Base-by-base conservation (phyloP, 1,140 invertebrate species). In the Nixonia krombeini region DNA sequence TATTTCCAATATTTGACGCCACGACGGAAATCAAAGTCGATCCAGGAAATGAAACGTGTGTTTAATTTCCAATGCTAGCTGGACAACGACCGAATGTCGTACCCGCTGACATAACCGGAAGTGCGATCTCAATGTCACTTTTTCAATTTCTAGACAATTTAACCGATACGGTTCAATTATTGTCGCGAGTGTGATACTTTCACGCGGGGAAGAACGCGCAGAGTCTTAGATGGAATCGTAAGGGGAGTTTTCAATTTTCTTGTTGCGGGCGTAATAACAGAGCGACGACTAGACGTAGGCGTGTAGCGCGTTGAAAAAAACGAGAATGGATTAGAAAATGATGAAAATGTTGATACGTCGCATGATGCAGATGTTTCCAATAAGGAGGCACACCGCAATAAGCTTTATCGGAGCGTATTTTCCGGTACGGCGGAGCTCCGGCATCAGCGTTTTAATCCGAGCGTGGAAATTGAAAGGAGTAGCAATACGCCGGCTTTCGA, bases 21-120 rank as follows among this genome's bases (percentile, higher is more conserved):
- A 65, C 53, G 70, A 68, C 80, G 81, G 82, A 84, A 81, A 74
- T 74, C 70, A 73, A 75, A 80, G 77, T 78, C 80, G 76, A 64
- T 79, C 52, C 80, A 82, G 82, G 81, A 84, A 84, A 84, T 84
- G 81, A 84, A 84, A 83, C 68, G 81, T 80, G 81, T 81, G 81
- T 83, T 80, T 84, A 84, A 84, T 84, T 84, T 84, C 78, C 80
- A 83, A 82, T 75, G 73, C 70, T 68, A 56, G 70, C 53, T 61
- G 57, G 61, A 64, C 55, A 66, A 62, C 49, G 47, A 53, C 62
- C 53, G 58, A 69, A 59, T 69, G 66, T 63, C 59, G 44, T 51
- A 52, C 57, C 58, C 58, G 18, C 26, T 64, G 67, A 70, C 67
- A 41, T 57, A 56, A 61, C 61, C 49, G 61, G 67, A 64, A 59